Percentiles rank a stretch among this genome's conserved stretches.
Evolutionary conservation across 1,140 invertebrate genomes (phyloP).

Genomic region (Pinna nobilis): DNA sequence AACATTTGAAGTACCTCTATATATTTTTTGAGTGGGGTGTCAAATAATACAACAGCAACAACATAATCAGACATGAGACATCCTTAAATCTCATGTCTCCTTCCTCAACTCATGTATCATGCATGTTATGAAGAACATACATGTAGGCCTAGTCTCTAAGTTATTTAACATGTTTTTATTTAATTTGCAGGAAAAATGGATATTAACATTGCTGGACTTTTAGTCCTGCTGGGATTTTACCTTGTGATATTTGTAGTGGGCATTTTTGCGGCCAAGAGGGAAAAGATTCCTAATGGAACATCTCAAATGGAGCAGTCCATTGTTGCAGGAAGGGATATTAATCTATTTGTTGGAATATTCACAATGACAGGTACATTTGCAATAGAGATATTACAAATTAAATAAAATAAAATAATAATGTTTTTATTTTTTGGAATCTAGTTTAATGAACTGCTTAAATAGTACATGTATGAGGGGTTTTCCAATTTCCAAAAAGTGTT

Average conservation of each 20-base stretch:
- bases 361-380: conserved; percentile 71
- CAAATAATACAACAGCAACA: too few relatives aligned
- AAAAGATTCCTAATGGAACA: conserved; percentile 18
- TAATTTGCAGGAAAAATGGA: too few relatives aligned
- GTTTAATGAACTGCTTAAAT: not conserved
- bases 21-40: too few relatives aligned
- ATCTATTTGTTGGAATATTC: conserved; percentile 65
- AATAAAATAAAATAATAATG: not conserved
- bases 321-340: conserved; percentile 69
- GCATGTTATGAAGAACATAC: too few relatives aligned
- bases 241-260: conserved; percentile 51
- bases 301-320: conserved; percentile 54
- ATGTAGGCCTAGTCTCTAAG: too few relatives aligned
- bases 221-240: conserved; percentile 56
- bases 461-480: not conserved
- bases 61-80: too few relatives aligned
- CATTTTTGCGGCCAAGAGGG: conserved; percentile 51
- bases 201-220: conserved; percentile 50
- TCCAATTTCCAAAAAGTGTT: too few relatives aligned
- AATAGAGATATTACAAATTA: too few relatives aligned
- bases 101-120: too few relatives aligned
- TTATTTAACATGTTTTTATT: too few relatives aligned
- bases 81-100: too few relatives aligned
- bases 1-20: too few relatives aligned
- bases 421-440: not conserved